These are phyloP conservation scores for Dryoscopus gambensis DNA, from an alignment of 2,113 vertebrate genomes.

Conservation along the genomic window DNA sequence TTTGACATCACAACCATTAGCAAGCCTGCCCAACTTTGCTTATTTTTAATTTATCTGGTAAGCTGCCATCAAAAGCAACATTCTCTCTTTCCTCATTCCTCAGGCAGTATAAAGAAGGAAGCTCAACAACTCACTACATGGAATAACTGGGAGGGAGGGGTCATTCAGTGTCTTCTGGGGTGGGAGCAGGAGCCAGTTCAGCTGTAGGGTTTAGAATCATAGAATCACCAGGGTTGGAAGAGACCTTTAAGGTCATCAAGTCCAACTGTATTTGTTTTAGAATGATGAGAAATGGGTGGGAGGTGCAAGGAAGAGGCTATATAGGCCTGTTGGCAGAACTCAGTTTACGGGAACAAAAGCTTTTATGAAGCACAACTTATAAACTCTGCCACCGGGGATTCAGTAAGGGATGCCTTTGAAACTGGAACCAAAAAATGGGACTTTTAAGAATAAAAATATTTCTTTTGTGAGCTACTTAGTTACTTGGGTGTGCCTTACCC, in stretches of 20 bases:
- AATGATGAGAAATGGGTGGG: not conserved
- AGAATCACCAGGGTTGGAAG: not conserved
- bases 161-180: not conserved
- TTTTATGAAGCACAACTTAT: not conserved
- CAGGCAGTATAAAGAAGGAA: not conserved
- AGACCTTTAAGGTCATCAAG: not conserved
- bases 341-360: not conserved
- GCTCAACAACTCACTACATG: not conserved
- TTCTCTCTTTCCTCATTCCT: not conserved
- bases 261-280: not conserved
- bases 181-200: not conserved
- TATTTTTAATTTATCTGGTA: not conserved
- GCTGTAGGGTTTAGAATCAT: not conserved
- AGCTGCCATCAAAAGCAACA: not conserved
- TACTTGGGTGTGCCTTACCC: not conserved
- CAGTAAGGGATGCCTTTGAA: not conserved
- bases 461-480: not conserved
- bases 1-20: not conserved
- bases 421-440: not conserved
- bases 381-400: not conserved
- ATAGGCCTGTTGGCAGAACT: not conserved
- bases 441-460: not conserved
- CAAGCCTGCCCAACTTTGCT: not conserved
- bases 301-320: not conserved
- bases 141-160: not conserved